Base-by-base conservation (phyloP, 2,888 invertebrate genomes). In the Quadroppia sp. region DNA sequence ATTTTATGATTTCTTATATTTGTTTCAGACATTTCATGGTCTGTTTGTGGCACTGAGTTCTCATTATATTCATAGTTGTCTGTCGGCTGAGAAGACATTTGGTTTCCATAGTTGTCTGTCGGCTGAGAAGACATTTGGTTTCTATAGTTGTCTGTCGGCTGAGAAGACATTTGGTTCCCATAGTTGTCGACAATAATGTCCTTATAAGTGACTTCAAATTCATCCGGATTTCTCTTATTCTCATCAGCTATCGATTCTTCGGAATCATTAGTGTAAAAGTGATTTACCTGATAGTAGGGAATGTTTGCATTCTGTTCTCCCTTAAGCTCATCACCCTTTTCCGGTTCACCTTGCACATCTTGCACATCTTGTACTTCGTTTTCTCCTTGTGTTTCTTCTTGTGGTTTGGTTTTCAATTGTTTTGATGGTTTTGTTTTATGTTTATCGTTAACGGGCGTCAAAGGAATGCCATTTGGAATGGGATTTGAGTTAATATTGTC, bases 101-200 rank as follows among this genome's bases (percentile, higher is more conserved):
- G 73, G n/a, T n/a, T n/a, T 40, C 3, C 9, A 4, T 17, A 64
- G 30, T 64, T 15, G 13, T 64, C 40, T 7, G 17, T 2, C 2
- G n/a, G 32, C 15, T 64, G 13, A 1, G 64, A 7, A 7, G 32
- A 25, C 15, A 53, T 25, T 73, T 73, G 73, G n/a, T n/a, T n/a
- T 40, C 3, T 9, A 4, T 17, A 64, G 30, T 64, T 15, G 13
- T 64, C 40, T 7, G 17, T 2, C 2, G n/a, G 32, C 15, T 64
- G 13, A 1, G 64, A 7, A 7, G 32, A 25, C 15, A 53, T 25
- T 73, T 73, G 73, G 50, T 73, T 73, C 3, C 73, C 73, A 73
- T 73, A 73, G 36, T 73, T 73, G 20, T 25, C 50, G 36, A 73
- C 15, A 28, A 70, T 70, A 13, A 48, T 73, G 23, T 73, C 73